phyloP scores from a whole-genome alignment of 2,113 vertebrate species.

The Puntigrus tetrazona region DNA sequence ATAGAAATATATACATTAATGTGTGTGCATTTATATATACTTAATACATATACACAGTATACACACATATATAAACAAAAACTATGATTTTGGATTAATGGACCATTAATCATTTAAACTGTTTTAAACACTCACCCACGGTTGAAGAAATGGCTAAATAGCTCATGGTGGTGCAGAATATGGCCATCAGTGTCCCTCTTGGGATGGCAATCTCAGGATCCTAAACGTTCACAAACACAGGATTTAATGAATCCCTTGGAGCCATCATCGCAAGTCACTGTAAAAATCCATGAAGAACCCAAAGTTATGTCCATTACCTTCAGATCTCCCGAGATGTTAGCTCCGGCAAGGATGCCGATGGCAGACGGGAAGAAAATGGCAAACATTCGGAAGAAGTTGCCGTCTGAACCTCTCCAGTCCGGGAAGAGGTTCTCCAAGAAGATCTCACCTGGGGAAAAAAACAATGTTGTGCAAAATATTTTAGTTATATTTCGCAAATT shows the following conservation, averaged over 20 bases:
- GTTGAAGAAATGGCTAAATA: constrained; percentile 70
- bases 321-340: constrained; percentile 77
- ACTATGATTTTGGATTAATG: too few species aligned
- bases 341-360: constrained; percentile 76
- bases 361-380: constrained; percentile 79
- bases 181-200: constrained; percentile 73
- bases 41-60: too few species aligned
- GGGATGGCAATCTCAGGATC: constrained; percentile 73
- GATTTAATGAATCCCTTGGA: background rate
- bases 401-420: constrained; percentile 55
- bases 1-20: too few species aligned
- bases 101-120: too few species aligned
- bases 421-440: constrained; percentile 72
- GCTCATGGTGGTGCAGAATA: constrained; percentile 72
- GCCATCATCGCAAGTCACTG: background rate
- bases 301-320: constrained; percentile 61
- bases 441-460: constrained; percentile 67
- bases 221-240: constrained; percentile 49
- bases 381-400: constrained; percentile 76
- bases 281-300: background rate
- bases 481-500: background rate
- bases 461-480: background rate
- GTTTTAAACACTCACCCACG: constrained; percentile 59
- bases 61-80: too few species aligned
- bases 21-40: too few species aligned